phyloP scores from a whole-genome alignment of 2,113 vertebrate species.

The Thinocorus orbignyianus region DNA sequence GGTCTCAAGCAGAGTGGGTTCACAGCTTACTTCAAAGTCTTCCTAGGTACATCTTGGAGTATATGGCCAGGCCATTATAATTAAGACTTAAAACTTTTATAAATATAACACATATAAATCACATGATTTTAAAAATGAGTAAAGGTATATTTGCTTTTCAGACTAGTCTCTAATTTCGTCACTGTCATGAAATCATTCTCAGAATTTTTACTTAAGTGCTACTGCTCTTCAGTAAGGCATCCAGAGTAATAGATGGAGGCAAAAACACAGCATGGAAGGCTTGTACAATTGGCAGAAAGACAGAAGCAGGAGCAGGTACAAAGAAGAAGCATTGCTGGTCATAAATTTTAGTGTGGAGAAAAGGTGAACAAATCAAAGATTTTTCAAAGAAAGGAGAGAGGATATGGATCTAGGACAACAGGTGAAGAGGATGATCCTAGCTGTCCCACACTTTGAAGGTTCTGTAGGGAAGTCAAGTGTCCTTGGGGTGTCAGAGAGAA shows the following conservation, averaged over 20 bases:
- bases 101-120: fast-evolving
- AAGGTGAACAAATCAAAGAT: not conserved
- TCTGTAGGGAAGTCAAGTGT: not conserved
- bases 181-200: not conserved
- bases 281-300: not conserved
- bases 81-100: not conserved
- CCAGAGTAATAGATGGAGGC: not conserved
- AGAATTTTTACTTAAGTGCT: not conserved
- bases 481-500: not conserved
- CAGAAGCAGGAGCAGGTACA: not conserved
- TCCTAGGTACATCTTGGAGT: not conserved
- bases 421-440: not conserved
- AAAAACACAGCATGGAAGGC: not conserved
- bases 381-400: not conserved
- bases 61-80: not conserved
- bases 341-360: not conserved
- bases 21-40: not conserved
- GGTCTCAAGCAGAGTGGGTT: not conserved
- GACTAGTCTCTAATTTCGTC: not conserved
- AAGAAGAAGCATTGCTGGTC: not conserved
- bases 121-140: not conserved
- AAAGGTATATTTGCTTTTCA: not conserved
- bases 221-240: not conserved
- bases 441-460: not conserved
- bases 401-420: not conserved